Evolutionary conservation across 2,797 vertebrate species (phyloP), one percentile per base, ranked within the genome.

Genomic region (Lindbergichthys nudifrons): DNA sequence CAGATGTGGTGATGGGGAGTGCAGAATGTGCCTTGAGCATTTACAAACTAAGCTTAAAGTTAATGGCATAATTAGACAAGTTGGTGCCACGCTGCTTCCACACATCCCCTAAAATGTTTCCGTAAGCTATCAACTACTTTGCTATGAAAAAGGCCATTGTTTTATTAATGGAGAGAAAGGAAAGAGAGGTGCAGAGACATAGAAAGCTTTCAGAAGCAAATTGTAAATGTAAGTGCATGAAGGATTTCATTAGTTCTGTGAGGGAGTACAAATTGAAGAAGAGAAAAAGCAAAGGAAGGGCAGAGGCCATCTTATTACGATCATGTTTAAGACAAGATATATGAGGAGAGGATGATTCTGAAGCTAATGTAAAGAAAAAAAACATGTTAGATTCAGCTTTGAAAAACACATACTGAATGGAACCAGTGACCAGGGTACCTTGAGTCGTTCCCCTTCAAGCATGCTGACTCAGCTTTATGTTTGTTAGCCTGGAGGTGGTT

Each of bases 301-400:
- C 18, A n/a, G 19, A 43, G 41, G 54, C 62, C 11, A 51, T 72
- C 42, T 65, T 60, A 77, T 81, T 69, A 66, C 61, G 51, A 51
- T 13, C 19, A 16, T 60, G 41, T 36, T 65, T 75, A 43, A 8
- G 43, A 46, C 19, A 7, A 46, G n/a, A 43, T 21, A 52, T 26
- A 56, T 5, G 26, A 62, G 15, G 2, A 63, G 10, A n/a, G 7
- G 6, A 15, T 51, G 18, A 14, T 50, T 42, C 10, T 16, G 8
- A 26, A 50, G 32, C 16, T 58, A 23, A 57, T n/a, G 10, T 43
- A 16, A 65, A 41, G 57, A 65, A 46, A 58, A 13, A 67, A 73
- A 66, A 19, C 7, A 52, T n/a, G n/a, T 47, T 0, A 23, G 47
- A 50, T 74, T n/a, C 41, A 54, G 60, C 51, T 19, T 59, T 7